Base-by-base conservation (phyloP, 1,140 invertebrate genomes). In the Odontomachus brunneus region DNA sequence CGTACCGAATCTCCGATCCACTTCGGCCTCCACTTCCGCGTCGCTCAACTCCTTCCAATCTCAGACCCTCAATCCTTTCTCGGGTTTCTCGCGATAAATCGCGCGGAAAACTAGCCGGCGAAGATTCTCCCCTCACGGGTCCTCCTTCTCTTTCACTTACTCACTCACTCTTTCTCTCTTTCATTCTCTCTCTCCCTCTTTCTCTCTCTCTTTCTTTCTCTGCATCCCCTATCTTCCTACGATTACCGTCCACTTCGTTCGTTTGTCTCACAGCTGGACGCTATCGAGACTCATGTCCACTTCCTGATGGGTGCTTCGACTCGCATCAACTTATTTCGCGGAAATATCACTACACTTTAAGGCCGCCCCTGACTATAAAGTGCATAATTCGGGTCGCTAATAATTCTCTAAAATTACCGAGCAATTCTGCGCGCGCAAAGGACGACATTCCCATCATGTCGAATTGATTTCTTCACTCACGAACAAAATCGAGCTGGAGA, bases 21-120 rank as follows among this genome's bases (percentile, higher is more conserved):
- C 67, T 60, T 49, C 53, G 48, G 66, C 72, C 67, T 55, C 33
- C 76, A 65, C 72, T 84, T 82, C 69, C 85, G 84, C 83, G 89
- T 87, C 53, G 71, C 69, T 89, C 84, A 83, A 65, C 86, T 86
- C 84, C 84, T 84, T 87, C 88, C 88, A 92, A 91, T 92, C 89
- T 91, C 89, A 83, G 84, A 53, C 80, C 80, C 80, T 86, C 91
- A 90, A 92, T 92, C 90, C 88, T 93, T 92, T 88, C 89, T 90
- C 85, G 85, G 75, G 85, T 90, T 90, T 89, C 89, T 89, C 86
- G 76, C 85, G 86, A 81, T 90, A 93, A 93, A 93, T 93, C 89
- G 90, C 92, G 90, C 88, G 89, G 91, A 91, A 93, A 93, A 93
- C 91, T 91, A 91, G 90, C 89, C 87, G 71, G 90, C 88, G 89